These are phyloP conservation scores for Actinia tenebrosa DNA, from an alignment of 64 coral and sea anemone species.

Conservation along the genomic window DNA sequence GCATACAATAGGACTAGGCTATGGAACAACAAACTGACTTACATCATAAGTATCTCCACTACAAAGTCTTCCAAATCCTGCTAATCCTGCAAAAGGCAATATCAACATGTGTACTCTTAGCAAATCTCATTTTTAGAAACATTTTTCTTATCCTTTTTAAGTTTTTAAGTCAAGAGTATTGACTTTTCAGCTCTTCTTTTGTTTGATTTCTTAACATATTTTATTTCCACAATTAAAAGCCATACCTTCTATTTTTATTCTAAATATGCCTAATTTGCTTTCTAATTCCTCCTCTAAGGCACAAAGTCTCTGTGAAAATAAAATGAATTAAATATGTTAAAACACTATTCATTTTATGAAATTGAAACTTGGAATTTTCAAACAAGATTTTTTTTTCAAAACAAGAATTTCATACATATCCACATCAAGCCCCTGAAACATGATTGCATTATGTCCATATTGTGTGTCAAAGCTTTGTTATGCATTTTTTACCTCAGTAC, in stretches of 20 bases:
- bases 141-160: neutral
- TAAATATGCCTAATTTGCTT: constrained; percentile 86
- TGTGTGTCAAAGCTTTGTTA: too few relatives aligned
- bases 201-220: neutral
- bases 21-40: neutral
- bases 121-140: neutral
- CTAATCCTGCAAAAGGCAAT: constrained; percentile 48
- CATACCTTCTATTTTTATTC: constrained; percentile 78
- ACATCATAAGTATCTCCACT: constrained; percentile 96
- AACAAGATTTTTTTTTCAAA: too few relatives aligned
- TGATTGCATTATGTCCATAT: too few relatives aligned
- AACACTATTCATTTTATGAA: too few relatives aligned
- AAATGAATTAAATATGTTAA: neutral
- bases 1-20: too few relatives aligned
- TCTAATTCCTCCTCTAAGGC: constrained; percentile 81
- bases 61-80: constrained; percentile 91
- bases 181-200: neutral
- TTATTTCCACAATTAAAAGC: too few relatives aligned
- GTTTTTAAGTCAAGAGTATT: too few relatives aligned
- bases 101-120: neutral
- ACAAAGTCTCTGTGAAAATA: constrained; percentile 72
- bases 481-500: constrained; percentile 61
- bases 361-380: too few relatives aligned
- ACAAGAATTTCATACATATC: too few relatives aligned
- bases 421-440: too few relatives aligned